Conservation (phyloP, 2,888 invertebrate species). For the Caenorhabditis becei region DNA sequence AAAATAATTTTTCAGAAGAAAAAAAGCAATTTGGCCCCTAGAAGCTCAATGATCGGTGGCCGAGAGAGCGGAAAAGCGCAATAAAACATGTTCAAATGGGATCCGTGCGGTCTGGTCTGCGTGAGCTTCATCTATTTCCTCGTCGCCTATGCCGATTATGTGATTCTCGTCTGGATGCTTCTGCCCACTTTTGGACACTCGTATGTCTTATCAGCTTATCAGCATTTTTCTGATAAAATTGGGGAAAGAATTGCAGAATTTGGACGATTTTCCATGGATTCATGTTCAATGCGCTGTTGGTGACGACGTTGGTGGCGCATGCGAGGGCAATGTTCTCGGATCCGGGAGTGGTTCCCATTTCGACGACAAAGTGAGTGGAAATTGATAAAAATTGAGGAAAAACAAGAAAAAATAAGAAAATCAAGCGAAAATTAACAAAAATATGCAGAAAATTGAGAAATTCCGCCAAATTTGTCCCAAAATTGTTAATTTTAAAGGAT, state of each 20-base stretch:
- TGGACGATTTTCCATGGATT: conserved; percentile 90
- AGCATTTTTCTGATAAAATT: neutral
- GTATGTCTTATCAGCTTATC: no score
- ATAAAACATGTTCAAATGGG: conserved; percentile 85
- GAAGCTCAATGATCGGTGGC: conserved; percentile 3
- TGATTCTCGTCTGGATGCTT: conserved; percentile 90
- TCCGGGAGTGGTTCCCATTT: conserved; percentile 90
- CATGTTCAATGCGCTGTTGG: conserved; percentile 88
- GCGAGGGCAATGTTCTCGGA: conserved; percentile 92
- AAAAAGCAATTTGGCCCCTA: neutral
- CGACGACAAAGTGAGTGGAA: conserved; percentile 85
- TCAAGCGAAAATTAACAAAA: neutral
- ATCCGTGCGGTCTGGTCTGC: conserved; percentile 91
- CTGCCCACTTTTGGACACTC: conserved; percentile 89
- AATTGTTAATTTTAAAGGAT: no score
- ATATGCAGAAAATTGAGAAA: no score
- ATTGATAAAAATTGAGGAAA: neutral
- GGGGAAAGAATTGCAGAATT: conserved; percentile 57
- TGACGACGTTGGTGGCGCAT: conserved; percentile 88
- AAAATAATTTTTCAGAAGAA: conserved; percentile 4
- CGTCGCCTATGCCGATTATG: conserved; percentile 91
- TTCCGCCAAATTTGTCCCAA: no score
- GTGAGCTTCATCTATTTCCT: conserved; percentile 89
- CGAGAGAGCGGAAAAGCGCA: neutral
- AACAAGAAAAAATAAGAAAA: neutral